Percentiles rank a stretch among this genome's conserved stretches.
Conservation (phyloP, 2,888 invertebrate species). For the Drosophila affinis region DNA sequence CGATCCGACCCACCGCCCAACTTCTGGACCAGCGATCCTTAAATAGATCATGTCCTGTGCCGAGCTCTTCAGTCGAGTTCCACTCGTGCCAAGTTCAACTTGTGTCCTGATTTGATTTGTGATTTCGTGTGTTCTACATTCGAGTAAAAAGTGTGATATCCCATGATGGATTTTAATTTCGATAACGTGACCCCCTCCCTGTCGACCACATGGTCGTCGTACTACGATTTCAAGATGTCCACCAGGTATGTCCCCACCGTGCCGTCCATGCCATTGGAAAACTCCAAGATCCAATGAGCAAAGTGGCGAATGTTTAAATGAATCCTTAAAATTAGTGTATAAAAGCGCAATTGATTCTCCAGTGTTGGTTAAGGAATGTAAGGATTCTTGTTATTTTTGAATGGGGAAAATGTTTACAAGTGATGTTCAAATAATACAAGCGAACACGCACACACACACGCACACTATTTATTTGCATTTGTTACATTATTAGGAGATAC, state of each 20-base stretch:
- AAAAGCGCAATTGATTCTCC: conserved; percentile 30
- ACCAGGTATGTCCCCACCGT: conserved; percentile 63
- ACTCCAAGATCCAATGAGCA: not conserved
- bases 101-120: conserved; percentile 52
- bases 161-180: conserved; percentile 57
- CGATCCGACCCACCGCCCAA: conserved; percentile 18
- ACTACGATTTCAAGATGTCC: conserved; percentile 61
- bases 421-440: not conserved
- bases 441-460: not conserved
- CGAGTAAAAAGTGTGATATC: conserved; percentile 28
- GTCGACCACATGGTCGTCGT: conserved; percentile 67
- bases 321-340: conserved; percentile 27
- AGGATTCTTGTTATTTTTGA: not conserved
- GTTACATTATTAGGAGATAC: not conserved
- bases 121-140: conserved; percentile 37
- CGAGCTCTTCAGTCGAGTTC: conserved; percentile 66
- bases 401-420: not conserved
- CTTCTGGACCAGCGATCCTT: conserved; percentile 30
- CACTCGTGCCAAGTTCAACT: conserved; percentile 74
- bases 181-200: conserved; percentile 58
- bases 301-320: not conserved
- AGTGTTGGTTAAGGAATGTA: conserved; percentile 11
- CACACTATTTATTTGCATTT: not conserved
- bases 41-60: conserved; percentile 53
- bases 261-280: not conserved